Conservation (phyloP, 2,113 vertebrate genomes). For the Heliornis fulica region DNA sequence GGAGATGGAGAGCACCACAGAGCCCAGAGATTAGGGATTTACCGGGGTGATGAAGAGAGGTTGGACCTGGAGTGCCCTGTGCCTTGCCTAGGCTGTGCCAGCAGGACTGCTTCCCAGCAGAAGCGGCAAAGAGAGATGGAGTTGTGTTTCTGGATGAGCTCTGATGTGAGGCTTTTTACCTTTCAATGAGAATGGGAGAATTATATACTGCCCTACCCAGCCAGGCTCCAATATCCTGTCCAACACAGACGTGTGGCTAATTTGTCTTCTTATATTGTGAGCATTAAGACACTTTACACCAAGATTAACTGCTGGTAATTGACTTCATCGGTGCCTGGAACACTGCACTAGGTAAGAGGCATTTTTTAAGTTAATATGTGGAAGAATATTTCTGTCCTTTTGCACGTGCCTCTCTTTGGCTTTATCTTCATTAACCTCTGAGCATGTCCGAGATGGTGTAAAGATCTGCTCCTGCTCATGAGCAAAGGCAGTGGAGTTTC, state of each 20-base stretch:
- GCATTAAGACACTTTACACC: background rate
- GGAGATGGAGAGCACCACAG: background rate
- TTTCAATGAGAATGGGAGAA: background rate
- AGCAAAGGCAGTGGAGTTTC: background rate
- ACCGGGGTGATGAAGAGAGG: background rate
- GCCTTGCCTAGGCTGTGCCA: background rate
- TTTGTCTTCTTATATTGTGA: slow-evolving; percentile 12
- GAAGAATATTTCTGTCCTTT: background rate
- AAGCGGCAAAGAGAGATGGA: background rate
- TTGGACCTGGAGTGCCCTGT: background rate
- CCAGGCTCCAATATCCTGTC: background rate
- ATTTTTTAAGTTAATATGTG: background rate
- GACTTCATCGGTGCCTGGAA: background rate
- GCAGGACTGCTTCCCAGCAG: background rate
- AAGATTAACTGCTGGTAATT: background rate
- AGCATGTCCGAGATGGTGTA: background rate
- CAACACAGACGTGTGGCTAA: background rate
- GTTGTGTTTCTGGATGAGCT: background rate
- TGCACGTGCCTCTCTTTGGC: background rate
- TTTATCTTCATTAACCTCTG: background rate
- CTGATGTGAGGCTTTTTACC: background rate
- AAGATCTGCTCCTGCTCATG: background rate
- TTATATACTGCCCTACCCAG: background rate
- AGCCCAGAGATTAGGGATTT: background rate
- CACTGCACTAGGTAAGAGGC: background rate